Conservation (phyloP, 2,113 vertebrate species). For the Cyanoramphus novaezelandiae region DNA sequence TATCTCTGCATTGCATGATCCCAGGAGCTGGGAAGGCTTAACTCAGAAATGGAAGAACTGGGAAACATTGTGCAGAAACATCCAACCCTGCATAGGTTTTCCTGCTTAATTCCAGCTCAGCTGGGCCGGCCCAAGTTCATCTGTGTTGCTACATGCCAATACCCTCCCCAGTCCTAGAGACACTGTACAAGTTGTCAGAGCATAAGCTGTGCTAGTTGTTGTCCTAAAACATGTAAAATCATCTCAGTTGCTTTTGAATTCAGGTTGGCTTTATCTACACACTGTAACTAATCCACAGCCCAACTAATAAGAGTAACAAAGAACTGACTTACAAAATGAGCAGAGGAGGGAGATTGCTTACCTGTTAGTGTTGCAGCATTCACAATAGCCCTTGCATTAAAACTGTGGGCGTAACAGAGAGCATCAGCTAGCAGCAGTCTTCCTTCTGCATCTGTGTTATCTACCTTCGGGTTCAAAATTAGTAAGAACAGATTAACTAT, state of each 20-base stretch:
- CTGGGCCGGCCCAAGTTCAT: background rate
- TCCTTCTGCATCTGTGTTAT: conserved; percentile 96
- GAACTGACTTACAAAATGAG: background rate
- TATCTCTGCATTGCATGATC: background rate
- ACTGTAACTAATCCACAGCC: background rate
- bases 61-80: background rate
- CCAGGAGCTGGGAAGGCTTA: background rate
- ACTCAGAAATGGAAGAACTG: background rate
- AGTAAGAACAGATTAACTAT: background rate
- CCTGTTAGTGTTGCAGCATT: conserved; percentile 95
- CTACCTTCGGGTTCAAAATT: conserved; percentile 79
- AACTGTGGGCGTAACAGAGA: conserved; percentile 90
- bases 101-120: background rate
- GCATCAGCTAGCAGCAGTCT: conserved; percentile 92
- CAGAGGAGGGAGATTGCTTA: conserved; percentile 27
- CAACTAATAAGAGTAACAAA: background rate
- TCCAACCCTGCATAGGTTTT: rapidly evolving
- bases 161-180: background rate
- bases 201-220: background rate
- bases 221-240: background rate
- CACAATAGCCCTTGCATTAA: conserved; percentile 87
- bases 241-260: background rate
- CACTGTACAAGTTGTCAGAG: background rate
- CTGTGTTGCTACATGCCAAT: background rate
- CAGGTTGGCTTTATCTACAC: background rate